Conservation (phyloP, 2,113 vertebrate species). For the Pithys albifrons region DNA sequence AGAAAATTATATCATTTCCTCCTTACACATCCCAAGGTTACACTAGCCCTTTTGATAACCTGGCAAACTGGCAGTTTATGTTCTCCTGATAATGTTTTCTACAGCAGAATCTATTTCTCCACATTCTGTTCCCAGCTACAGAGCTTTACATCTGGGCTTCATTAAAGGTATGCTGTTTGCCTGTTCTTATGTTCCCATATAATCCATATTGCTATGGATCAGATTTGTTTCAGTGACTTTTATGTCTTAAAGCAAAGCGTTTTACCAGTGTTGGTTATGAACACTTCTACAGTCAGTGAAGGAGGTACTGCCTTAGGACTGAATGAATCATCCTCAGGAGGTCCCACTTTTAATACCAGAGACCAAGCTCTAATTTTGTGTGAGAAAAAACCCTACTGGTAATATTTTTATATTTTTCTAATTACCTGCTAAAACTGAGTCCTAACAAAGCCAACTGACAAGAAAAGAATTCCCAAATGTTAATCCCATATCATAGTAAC, state of each 20-base stretch:
- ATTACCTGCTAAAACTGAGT: background rate
- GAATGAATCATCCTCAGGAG: background rate
- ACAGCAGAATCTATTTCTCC: background rate
- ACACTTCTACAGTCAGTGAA: background rate
- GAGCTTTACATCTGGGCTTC: background rate
- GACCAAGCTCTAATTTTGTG: background rate
- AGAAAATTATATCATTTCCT: background rate
- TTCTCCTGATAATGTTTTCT: background rate
- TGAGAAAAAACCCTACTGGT: background rate
- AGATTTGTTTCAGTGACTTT: background rate
- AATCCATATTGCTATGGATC: background rate
- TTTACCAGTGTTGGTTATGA: background rate
- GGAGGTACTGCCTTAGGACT: background rate
- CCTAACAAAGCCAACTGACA: background rate
- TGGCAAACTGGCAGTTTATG: background rate
- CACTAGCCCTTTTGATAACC: background rate
- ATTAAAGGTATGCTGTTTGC: background rate
- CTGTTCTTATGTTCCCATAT: background rate
- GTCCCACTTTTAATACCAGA: background rate
- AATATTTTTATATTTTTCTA: background rate
- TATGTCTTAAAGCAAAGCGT: background rate
- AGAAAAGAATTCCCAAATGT: background rate
- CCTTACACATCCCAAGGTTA: background rate
- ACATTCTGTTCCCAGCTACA: background rate
- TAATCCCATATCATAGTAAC: background rate